Percentiles rank a stretch among this genome's conserved stretches.
These are phyloP conservation scores for Chromoteleia sp. DNA, from an alignment of 2,888 invertebrate genomes.

Conservation along the genomic window DNA sequence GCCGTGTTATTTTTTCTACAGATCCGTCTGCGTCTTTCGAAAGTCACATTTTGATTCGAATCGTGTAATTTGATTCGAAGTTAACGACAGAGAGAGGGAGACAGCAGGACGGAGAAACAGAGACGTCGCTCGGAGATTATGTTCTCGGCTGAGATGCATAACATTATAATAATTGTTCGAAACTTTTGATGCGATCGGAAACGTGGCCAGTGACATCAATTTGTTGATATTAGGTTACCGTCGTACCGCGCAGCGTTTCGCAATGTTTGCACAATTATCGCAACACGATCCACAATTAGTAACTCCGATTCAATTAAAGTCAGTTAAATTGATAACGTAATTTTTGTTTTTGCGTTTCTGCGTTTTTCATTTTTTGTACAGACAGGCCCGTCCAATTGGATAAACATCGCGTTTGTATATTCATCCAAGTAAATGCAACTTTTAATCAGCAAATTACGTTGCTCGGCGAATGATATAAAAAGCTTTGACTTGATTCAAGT, in stretches of 20 bases:
- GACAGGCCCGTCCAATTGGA: neutral
- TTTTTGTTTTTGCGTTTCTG: neutral
- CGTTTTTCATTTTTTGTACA: neutral
- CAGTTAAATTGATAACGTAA: no score
- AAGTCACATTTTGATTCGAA: slow-evolving; percentile 54
- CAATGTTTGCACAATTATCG: slow-evolving; percentile 4
- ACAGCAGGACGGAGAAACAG: neutral
- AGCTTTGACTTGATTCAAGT: slow-evolving; percentile 43
- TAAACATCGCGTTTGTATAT: slow-evolving; percentile 42
- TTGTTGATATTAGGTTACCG: slow-evolving; percentile 41
- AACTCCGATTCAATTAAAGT: no score
- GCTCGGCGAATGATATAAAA: slow-evolving; percentile 41
- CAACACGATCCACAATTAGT: no score
- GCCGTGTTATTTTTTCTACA: slow-evolving; percentile 51
- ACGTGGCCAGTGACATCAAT: slow-evolving; percentile 22
- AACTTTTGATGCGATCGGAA: slow-evolving; percentile 20
- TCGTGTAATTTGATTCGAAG: slow-evolving; percentile 59
- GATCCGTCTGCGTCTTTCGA: slow-evolving; percentile 47
- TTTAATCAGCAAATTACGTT: slow-evolving; percentile 58
- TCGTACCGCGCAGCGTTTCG: slow-evolving; percentile 1
- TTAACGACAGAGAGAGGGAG: slow-evolving; percentile 2
- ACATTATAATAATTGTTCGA: slow-evolving; percentile 51
- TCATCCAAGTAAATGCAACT: slow-evolving; percentile 34
- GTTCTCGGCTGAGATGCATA: slow-evolving; percentile 46
- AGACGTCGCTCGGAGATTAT: slow-evolving; percentile 29